Conservation (phyloP, 2,113 vertebrate species). For the Ceyx melanurus region DNA sequence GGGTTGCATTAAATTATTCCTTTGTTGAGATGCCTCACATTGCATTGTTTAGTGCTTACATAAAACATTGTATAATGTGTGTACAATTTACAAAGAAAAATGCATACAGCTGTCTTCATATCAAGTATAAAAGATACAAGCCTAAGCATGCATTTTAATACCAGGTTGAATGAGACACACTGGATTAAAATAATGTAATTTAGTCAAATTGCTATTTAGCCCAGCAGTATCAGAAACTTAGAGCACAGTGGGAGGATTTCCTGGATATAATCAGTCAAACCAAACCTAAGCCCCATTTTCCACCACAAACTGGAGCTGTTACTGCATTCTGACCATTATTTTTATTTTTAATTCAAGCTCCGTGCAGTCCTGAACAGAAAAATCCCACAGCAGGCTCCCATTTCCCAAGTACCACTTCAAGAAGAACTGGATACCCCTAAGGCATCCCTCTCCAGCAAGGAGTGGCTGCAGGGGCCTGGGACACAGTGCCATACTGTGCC, state of each 20-base stretch:
- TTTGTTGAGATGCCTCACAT: slow-evolving; percentile 70
- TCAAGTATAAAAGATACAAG: slow-evolving; percentile 62
- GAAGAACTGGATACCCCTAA: neutral
- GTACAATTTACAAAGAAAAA: slow-evolving; percentile 68
- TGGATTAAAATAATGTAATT: slow-evolving; percentile 24
- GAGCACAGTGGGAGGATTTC: neutral
- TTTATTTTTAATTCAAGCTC: neutral
- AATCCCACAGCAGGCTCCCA: neutral
- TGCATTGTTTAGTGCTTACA: slow-evolving; percentile 73
- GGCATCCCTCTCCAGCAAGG: neutral
- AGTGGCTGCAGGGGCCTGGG: neutral
- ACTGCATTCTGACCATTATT: neutral
- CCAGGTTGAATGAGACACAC: neutral
- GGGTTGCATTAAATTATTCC: slow-evolving; percentile 71
- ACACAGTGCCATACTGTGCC: neutral
- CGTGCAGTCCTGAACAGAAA: neutral
- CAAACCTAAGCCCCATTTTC: neutral
- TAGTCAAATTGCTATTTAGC: neutral
- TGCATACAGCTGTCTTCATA: slow-evolving; percentile 66
- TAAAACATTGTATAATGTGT: slow-evolving; percentile 69
- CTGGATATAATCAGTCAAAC: slow-evolving; percentile 12
- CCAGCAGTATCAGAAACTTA: slow-evolving; percentile 19
- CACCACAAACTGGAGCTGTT: neutral
- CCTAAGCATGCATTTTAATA: slow-evolving; percentile 17
- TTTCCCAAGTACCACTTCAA: neutral